phyloP scores from a whole-genome alignment of 2,113 vertebrate species.

The Tapirus terrestris region DNA sequence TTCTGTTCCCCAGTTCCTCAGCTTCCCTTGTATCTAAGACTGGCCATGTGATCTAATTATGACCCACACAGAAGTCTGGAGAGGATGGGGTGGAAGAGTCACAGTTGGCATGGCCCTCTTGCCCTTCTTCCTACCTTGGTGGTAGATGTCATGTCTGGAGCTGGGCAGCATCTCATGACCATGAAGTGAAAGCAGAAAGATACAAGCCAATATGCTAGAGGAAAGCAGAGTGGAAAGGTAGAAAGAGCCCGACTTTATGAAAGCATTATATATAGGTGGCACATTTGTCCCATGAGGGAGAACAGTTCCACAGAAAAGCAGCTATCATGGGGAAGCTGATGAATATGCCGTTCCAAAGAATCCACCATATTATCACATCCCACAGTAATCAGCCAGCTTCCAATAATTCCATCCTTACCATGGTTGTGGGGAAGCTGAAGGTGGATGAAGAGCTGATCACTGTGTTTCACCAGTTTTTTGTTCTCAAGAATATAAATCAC shows the following conservation, averaged over 20 bases:
- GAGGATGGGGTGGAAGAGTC: not conserved
- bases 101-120: not conserved
- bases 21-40: not conserved
- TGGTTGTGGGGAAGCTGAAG: constrained; percentile 87
- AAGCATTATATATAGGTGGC: constrained; percentile 65
- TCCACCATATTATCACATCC: constrained; percentile 84
- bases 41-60: not conserved
- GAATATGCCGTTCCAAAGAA: constrained; percentile 83
- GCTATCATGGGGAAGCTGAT: constrained; percentile 83
- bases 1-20: not conserved
- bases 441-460: constrained; percentile 87
- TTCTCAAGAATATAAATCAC: constrained; percentile 83
- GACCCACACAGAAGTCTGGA: not conserved
- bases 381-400: constrained; percentile 85
- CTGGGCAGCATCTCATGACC: not conserved
- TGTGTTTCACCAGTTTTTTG: constrained; percentile 85
- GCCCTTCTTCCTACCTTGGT: not conserved
- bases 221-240: not conserved
- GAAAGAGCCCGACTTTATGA: not conserved
- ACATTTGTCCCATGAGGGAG: constrained; percentile 89
- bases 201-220: not conserved
- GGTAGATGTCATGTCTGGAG: not conserved
- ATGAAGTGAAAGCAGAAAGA: not conserved
- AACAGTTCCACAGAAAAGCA: constrained; percentile 84
- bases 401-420: constrained; percentile 84